Evolutionary conservation across 2,113 vertebrate genomes (phyloP), one percentile per base, ranked within the genome.

Genomic region (Vireo altiloquus): DNA sequence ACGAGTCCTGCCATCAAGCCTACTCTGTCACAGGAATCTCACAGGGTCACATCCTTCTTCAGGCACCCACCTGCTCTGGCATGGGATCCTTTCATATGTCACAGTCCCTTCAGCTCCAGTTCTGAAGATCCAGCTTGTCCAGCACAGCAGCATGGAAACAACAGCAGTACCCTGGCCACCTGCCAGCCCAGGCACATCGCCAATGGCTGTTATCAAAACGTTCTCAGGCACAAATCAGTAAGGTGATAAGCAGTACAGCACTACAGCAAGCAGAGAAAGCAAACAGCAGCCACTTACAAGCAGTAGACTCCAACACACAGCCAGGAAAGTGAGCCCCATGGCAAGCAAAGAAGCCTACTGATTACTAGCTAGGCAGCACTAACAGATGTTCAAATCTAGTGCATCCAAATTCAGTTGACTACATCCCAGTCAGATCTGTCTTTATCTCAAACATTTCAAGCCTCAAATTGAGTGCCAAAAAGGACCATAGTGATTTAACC

Each of bases 21-120:
- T 59, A 1, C 17, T 25, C 35, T 59, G 25, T 35, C 52, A 59
- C 44, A 59, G 44, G 44, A 42, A 15, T 42, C 31, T 66, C 31
- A 57, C 8, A 31, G 16, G 13, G 17, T 66, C 53, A 37, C 44
- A 31, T 37, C 61, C 17, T 59, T 22, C 71, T 42, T 50, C 37
- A 59, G 61, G 31, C 25, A 66, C 9, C 13, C 25, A 31, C 44
- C 37, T 44, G 52, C 33, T 44, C 21, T 37, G 31, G 7, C 24
- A 18, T 15, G 21, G 27, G 31, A 27, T 50, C 13, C 27, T 17
- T 37, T 35, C 37, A 31, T 6, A 27, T 0, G 0, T 22, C 25
- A 31, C 44, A 59, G 21, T 15, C 13, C 31, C 44, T 86, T 50
- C 25, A 42, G 0, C 21, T 25, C 31, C 35, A 33, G 17, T 68